Base-by-base conservation (phyloP, 2,113 vertebrate species). In the Cynopterus brachyotis region DNA sequence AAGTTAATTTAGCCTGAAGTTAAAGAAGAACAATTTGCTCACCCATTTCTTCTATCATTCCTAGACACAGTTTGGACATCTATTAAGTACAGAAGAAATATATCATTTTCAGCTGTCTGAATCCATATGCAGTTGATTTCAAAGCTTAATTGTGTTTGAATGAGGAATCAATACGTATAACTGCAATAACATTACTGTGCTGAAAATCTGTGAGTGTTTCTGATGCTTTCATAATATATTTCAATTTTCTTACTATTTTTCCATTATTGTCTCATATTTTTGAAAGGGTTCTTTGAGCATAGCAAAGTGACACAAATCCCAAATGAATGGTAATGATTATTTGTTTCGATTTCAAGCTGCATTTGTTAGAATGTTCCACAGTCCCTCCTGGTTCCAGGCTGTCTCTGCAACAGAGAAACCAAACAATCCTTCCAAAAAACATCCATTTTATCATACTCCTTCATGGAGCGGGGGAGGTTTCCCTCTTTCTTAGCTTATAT, bases 211-310 rank as follows among this genome's bases (percentile, higher is more conserved):
- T 83, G 78, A 53, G 5, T 94, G 60, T 94, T 96, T 96, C 81
- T 55, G 76, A 89, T 69, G 76, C 80, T 90, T 97, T 97, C 64
- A 86, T 97, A 94, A 94, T 96, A 79, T 94, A 95, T 96, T 97
- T 97, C 94, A 95, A 97, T 96, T 97, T 97, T 93, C 57, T 87
- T 95, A 96, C 97, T 97, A 97, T 96, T 96, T 96, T 95, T 69
- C 76, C 78, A 91, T 97, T 97, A 97, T 95, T 87, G 93, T 95
- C 66, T 86, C 67, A 83, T 97, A 95, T 96, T 96, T 98, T 89
- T 91, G 69, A 97, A 96, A 98, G 89, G 72, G 88, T 93, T 96
- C 94, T 86, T 89, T 91, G 92, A 91, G 53, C 73, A 94, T 50
- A 83, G 57, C 60, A 94, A 89, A 94, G 72, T 87, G 87, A 50